phyloP scores from a whole-genome alignment of 2,888 invertebrate genomes.

The Meloe dianella region DNA sequence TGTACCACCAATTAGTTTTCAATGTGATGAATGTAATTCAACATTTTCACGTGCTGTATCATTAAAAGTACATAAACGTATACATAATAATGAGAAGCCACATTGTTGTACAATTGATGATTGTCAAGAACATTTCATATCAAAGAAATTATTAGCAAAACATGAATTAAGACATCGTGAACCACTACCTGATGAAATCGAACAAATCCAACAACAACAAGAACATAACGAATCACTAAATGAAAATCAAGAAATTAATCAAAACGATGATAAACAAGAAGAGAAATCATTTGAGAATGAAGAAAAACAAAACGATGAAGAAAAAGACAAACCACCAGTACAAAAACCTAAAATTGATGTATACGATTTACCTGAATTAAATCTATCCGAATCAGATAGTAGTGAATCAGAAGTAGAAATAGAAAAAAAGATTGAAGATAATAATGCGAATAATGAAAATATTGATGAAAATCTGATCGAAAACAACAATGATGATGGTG shows the following conservation, averaged over 20 bases:
- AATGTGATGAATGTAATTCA: constrained; percentile 81
- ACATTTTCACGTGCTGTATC: constrained; percentile 78
- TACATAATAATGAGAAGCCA: constrained; percentile 73
- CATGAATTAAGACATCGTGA: constrained; percentile 71
- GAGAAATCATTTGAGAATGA: constrained; percentile 54
- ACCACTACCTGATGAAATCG: constrained; percentile 42
- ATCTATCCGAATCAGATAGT: constrained; percentile 84
- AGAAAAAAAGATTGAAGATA: constrained; percentile 27
- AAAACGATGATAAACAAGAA: constrained; percentile 54
- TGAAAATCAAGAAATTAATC: constrained; percentile 34
- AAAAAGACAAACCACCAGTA: constrained; percentile 44
- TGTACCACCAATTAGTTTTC: constrained; percentile 77
- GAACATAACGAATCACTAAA: constrained; percentile 36
- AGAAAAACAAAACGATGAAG: constrained; percentile 34
- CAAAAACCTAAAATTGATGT: constrained; percentile 66
- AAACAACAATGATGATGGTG: not conserved
- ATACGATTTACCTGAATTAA: constrained; percentile 77
- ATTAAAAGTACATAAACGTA: constrained; percentile 82
- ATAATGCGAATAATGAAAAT: constrained; percentile 23
- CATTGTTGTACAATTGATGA: constrained; percentile 74
- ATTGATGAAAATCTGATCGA: constrained; percentile 1
- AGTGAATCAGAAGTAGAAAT: constrained; percentile 65
- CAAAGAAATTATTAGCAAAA: constrained; percentile 76
- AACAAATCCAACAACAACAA: constrained; percentile 25
- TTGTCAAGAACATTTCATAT: constrained; percentile 81